These are phyloP conservation scores for Vulpes ferrilata DNA, from an alignment of 2,113 vertebrate genomes.

Conservation along the genomic window DNA sequence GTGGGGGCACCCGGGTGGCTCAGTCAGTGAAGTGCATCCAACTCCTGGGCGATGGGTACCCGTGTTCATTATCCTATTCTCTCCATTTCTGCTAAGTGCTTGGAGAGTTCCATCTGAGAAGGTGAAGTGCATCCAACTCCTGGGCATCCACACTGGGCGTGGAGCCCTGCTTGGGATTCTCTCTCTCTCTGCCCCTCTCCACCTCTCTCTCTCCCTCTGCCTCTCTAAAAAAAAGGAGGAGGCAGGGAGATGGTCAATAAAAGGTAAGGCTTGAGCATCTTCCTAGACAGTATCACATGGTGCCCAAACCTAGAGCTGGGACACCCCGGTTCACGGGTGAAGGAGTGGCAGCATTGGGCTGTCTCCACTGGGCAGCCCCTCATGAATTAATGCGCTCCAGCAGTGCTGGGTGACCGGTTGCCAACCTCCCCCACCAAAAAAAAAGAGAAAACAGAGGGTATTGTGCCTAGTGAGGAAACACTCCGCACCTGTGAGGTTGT, in stretches of 20 bases:
- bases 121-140: background rate
- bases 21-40: no score
- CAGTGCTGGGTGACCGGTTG: rapidly evolving
- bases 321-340: background rate
- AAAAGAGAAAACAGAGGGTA: background rate
- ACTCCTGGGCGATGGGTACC: rapidly evolving
- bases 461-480: rapidly evolving
- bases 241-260: background rate
- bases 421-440: background rate
- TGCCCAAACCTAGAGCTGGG: background rate
- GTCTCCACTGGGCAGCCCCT: background rate
- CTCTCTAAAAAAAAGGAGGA: background rate
- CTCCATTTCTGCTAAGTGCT: background rate
- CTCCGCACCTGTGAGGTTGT: rapidly evolving
- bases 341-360: background rate
- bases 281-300: background rate
- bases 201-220: background rate
- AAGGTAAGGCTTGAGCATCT: background rate
- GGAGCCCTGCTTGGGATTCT: background rate
- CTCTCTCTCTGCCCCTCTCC: background rate
- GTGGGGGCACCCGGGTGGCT: background rate
- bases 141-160: background rate
- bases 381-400: rapidly evolving
- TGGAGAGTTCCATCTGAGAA: background rate
- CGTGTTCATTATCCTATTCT: rapidly evolving